phyloP scores from a whole-genome alignment of 2,888 invertebrate species.

The Oscheius sp. region DNA sequence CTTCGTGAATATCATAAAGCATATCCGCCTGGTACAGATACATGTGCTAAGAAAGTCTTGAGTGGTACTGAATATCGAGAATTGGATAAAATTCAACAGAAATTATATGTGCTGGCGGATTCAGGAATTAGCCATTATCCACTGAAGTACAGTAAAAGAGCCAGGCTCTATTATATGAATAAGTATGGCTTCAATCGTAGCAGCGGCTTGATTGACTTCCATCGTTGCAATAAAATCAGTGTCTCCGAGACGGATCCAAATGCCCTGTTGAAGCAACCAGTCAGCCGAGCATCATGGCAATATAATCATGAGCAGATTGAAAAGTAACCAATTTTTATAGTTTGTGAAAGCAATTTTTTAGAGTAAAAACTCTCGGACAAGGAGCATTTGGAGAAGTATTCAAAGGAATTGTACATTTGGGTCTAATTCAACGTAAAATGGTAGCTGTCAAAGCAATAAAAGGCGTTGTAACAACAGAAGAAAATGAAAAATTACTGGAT shows the following conservation, averaged over 20 bases:
- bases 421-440: slow-evolving; percentile 28
- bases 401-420: slow-evolving; percentile 35
- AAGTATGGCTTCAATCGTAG: slow-evolving; percentile 22
- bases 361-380: slow-evolving; percentile 34
- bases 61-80: background rate
- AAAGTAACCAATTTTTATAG: background rate
- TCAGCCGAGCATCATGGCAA: background rate
- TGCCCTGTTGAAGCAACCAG: background rate
- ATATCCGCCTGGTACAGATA: background rate
- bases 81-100: background rate
- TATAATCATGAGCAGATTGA: slow-evolving; percentile 9
- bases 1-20: background rate
- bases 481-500: slow-evolving; percentile 40
- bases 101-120: background rate
- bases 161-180: slow-evolving; percentile 30
- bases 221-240: slow-evolving; percentile 21
- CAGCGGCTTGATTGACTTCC: slow-evolving; percentile 43
- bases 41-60: too few species aligned
- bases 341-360: slow-evolving; percentile 26
- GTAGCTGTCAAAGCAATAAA: slow-evolving; percentile 43
- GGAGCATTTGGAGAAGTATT: slow-evolving; percentile 49
- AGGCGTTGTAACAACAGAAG: slow-evolving; percentile 36
- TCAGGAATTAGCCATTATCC: slow-evolving; percentile 1
- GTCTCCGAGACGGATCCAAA: background rate
- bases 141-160: slow-evolving; percentile 31